Evolutionary conservation across 2,888 invertebrate genomes (phyloP), one percentile per base, ranked within the genome.

Genomic region (Synanthedon formicaeformis): DNA sequence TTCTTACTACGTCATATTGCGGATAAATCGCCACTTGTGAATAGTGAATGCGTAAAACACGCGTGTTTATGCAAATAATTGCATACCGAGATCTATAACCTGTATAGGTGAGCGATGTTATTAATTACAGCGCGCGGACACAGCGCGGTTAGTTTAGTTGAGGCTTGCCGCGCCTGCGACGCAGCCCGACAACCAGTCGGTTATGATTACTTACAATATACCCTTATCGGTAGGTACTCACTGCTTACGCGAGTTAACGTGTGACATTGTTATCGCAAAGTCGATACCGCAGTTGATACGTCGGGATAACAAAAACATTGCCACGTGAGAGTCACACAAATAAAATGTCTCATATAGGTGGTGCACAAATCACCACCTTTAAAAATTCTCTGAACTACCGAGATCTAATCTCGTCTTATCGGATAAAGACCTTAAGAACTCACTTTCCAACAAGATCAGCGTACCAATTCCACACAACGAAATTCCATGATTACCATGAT

Each of bases 221-320:
- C 59, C 54, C 57, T 55, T 64, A 63, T 65, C 34, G 6, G 34
- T 34, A 34, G 34, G 34, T 34, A 34, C 34, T 10, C 34, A 10
- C 2, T 34, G 10, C 34, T 34, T 34, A 34, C 34, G 34, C 34
- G 34, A 34, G 34, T 65, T 60, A 56, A 59, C 62, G 64, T 69
- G 16, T 49, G 13, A 45, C 23, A 67, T 71, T 70, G 70, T 75
- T 81, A 82, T 85, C 79, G 69, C 60, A 58, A 57, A 58, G 59
- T 59, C 63, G 75, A 73, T 78, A 78, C 69, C 66, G 64, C 59
- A 60, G 65, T 56, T 61, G 62, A 61, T 62, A 59, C 61, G 65
- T 63, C 66, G 67, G 76, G 71, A 78, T 77, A 81, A 81, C 80
- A 82, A 83, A 85, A 84, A 87, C 85, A 86, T 78, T 77, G 71